Evolutionary conservation across 2,113 vertebrate species (phyloP).

Genomic region (Serilophus lunatus): DNA sequence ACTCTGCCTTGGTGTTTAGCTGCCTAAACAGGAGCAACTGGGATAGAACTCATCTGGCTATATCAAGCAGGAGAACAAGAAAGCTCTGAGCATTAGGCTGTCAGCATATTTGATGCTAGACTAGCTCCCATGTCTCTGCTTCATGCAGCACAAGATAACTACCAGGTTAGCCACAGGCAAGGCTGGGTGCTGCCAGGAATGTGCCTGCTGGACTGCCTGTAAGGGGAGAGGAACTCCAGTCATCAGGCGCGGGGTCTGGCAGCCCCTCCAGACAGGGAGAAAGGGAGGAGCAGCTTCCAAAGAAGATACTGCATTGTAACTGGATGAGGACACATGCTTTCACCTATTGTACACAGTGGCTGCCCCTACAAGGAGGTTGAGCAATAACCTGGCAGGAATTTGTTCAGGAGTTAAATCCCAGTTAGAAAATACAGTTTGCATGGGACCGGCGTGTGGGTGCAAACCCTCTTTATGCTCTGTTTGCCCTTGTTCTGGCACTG

Average conservation of each 20-base stretch:
- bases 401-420: not conserved
- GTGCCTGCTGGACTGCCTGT: not conserved
- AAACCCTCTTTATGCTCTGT: not conserved
- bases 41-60: not conserved
- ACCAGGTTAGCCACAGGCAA: not conserved
- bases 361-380: not conserved
- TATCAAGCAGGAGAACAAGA: not conserved
- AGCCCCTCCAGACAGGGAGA: not conserved
- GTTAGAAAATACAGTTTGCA: not conserved
- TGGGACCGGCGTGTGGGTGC: not conserved
- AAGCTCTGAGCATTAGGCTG: not conserved
- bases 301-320: not conserved
- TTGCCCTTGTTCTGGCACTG: not conserved
- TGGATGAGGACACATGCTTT: not conserved
- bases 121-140: not conserved
- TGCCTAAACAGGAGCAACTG: not conserved
- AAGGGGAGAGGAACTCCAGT: not conserved
- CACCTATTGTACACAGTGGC: not conserved
- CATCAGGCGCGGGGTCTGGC: fast-evolving
- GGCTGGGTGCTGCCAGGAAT: not conserved
- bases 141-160: not conserved
- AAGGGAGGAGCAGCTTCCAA: not conserved
- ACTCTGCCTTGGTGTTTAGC: not conserved
- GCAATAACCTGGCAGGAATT: constrained; percentile 1
- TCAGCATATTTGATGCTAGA: not conserved